These are phyloP conservation scores for Otolemur garnettii DNA, from an alignment of 2,113 vertebrate genomes.

Conservation along the genomic window DNA sequence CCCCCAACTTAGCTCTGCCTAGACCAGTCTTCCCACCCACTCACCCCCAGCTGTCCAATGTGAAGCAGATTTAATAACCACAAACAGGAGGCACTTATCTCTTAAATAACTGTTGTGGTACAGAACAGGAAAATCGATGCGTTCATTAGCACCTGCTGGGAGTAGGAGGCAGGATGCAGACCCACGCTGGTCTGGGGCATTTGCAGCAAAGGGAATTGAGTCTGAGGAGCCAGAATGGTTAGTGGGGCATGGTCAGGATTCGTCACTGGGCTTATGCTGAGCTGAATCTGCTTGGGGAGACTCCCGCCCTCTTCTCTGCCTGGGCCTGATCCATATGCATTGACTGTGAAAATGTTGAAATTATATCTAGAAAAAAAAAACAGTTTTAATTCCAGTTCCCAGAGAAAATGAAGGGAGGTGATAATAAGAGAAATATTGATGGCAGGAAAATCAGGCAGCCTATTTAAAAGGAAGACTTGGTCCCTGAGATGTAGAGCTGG, in stretches of 20 bases:
- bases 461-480: not conserved
- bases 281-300: not conserved
- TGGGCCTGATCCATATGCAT: constrained; percentile 39
- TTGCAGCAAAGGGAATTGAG: constrained; percentile 9
- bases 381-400: constrained; percentile 25
- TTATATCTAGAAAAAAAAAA: constrained; percentile 31
- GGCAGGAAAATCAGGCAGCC: constrained; percentile 26
- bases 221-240: not conserved
- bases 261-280: constrained; percentile 19
- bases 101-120: constrained; percentile 85
- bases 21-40: not conserved
- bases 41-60: constrained; percentile 72
- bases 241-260: not conserved
- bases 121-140: constrained; percentile 86
- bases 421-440: constrained; percentile 71
- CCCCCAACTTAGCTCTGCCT: not conserved
- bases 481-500: not conserved
- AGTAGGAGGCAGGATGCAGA: constrained; percentile 37
- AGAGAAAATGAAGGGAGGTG: constrained; percentile 53
- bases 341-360: constrained; percentile 58
- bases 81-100: constrained; percentile 87
- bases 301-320: not conserved
- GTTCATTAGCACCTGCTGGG: constrained; percentile 82
- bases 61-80: constrained; percentile 86
- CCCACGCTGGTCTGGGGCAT: constrained; percentile 41